A percentile compares a stretch with the other conserved stretches of the same genome.
Conservation (phyloP, 2,113 vertebrate genomes). For the Malurus cyaneus region DNA sequence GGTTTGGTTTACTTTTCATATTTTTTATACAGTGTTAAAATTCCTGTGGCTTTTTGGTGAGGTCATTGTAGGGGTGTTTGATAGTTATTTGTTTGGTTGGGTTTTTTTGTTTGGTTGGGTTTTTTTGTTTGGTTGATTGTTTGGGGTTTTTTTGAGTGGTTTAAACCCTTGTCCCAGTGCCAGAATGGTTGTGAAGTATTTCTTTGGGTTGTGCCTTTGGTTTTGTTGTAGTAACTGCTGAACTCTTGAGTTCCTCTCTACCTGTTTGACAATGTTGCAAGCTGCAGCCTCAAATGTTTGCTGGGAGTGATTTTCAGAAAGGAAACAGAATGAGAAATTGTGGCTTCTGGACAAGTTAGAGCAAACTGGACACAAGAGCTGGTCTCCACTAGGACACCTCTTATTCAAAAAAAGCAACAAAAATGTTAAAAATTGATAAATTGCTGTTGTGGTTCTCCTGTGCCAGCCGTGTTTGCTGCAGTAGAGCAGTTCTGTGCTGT, state of each 20-base stretch:
- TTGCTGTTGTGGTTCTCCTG: too few species aligned
- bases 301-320: neutral
- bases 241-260: rapidly evolving
- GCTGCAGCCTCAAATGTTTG: rapidly evolving
- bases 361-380: neutral
- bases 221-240: neutral
- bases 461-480: neutral
- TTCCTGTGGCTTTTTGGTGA: neutral
- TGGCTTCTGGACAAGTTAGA: neutral
- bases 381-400: neutral
- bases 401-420: neutral
- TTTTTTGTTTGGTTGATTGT: neutral
- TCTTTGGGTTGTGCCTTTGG: neutral
- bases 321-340: neutral
- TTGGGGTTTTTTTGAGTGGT: neutral
- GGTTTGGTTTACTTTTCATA: neutral
- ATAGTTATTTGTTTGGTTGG: neutral
- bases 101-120: neutral
- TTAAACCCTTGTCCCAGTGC: neutral
- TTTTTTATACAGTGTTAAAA: neutral
- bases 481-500: neutral
- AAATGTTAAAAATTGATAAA: too few species aligned
- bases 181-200: neutral
- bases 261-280: neutral
- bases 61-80: neutral